Evolutionary conservation across 2,113 vertebrate species (phyloP).

Genomic region (Dicerorhinus sumatrensis): DNA sequence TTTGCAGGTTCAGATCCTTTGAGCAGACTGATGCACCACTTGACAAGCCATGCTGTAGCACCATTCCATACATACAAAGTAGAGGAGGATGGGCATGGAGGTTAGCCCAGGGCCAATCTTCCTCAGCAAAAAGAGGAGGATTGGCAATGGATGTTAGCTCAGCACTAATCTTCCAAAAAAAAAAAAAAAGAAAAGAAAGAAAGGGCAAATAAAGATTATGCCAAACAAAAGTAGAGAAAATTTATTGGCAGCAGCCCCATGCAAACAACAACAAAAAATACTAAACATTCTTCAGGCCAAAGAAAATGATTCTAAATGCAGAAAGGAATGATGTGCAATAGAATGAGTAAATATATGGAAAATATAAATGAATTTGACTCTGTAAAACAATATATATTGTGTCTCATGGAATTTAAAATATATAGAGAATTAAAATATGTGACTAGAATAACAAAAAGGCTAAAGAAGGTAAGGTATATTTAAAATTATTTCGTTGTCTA

Average conservation of each 20-base stretch:
- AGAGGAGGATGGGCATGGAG: too few species aligned
- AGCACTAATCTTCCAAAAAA: too few species aligned
- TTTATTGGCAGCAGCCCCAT: background rate
- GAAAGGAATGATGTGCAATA: background rate
- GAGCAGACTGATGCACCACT: too few species aligned
- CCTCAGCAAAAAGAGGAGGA: too few species aligned
- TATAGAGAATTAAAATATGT: background rate
- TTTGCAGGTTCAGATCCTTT: too few species aligned
- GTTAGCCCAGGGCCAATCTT: too few species aligned
- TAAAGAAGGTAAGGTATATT: background rate
- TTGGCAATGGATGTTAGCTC: too few species aligned
- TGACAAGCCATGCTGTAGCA: too few species aligned
- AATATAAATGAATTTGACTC: background rate
- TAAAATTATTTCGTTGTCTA: background rate
- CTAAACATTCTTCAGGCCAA: background rate
- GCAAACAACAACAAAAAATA: background rate
- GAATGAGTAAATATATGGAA: background rate
- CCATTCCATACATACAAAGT: too few species aligned
- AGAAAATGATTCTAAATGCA: background rate
- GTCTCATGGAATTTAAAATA: background rate
- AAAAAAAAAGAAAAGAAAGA: conserved; percentile 19
- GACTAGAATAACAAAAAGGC: background rate
- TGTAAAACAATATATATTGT: background rate
- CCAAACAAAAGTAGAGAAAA: background rate
- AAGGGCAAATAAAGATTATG: conserved; percentile 22